Conservation (phyloP, 2,113 vertebrate species). For the Cinclus cinclus region DNA sequence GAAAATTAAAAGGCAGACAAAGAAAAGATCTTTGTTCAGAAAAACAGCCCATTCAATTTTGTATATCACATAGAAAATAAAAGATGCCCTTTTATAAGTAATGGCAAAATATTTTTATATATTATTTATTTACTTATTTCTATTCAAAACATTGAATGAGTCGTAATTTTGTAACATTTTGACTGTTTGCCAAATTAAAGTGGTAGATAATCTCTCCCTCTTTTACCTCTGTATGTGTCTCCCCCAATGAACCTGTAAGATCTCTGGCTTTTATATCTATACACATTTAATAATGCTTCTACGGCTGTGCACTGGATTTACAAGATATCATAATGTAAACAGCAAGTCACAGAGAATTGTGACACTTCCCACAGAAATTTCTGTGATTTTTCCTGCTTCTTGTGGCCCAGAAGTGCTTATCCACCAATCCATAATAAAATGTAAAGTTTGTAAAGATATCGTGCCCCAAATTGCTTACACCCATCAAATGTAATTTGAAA, state of each 20-base stretch:
- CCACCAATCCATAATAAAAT: neutral
- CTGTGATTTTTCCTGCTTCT: neutral
- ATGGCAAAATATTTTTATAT: neutral
- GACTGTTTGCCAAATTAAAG: neutral
- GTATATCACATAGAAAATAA: neutral
- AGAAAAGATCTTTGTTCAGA: neutral
- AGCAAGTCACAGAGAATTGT: neutral
- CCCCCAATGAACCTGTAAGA: neutral
- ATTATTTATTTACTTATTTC: neutral
- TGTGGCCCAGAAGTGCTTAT: neutral
- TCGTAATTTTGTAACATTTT: neutral
- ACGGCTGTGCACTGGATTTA: neutral
- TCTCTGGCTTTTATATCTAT: neutral
- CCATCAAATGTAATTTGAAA: neutral
- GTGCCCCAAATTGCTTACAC: neutral
- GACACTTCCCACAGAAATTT: neutral
- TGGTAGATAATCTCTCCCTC: neutral
- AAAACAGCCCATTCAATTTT: neutral
- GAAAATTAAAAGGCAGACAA: accelerated
- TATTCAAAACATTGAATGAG: neutral
- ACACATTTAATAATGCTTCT: neutral
- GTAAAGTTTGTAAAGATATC: neutral
- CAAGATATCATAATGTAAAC: neutral
- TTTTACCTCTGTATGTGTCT: neutral
- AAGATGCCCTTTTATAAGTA: neutral